Evolutionary conservation across 1,140 invertebrate genomes (phyloP).

Genomic region (Drosophila pachea): DNA sequence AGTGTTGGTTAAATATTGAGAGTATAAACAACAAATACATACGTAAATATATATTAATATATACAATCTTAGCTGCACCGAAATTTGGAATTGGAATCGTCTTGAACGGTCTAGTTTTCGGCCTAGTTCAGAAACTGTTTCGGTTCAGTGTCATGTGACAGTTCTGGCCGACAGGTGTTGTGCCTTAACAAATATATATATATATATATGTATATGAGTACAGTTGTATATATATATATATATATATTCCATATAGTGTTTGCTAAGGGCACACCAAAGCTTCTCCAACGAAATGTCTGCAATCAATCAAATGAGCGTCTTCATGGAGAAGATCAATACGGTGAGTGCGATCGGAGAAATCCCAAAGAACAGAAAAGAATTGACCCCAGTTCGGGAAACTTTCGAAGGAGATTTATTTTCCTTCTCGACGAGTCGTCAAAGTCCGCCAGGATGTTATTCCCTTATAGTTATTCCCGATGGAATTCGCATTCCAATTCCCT

Average conservation of each 20-base stretch:
- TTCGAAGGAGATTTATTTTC: too few species aligned
- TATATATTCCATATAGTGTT: slow-evolving; percentile 4
- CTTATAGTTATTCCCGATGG: too few species aligned
- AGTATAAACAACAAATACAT: not conserved
- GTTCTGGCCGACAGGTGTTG: slow-evolving; percentile 29
- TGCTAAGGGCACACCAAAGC: slow-evolving; percentile 3
- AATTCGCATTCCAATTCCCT: too few species aligned
- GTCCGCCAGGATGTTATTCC: too few species aligned
- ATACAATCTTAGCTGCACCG: not conserved
- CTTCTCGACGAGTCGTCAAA: too few species aligned
- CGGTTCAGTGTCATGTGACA: slow-evolving; percentile 33
- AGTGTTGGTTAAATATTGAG: not conserved
- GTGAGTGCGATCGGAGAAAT: slow-evolving; percentile 56
- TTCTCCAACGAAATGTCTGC: slow-evolving; percentile 55
- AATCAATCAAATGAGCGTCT: slow-evolving; percentile 78
- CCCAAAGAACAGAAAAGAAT: not conserved
- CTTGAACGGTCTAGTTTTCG: not conserved
- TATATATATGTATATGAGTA: slow-evolving; percentile 1
- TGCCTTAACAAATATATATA: slow-evolving; percentile 4
- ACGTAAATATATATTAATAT: not conserved
- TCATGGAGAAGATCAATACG: slow-evolving; percentile 79
- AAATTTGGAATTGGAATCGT: not conserved
- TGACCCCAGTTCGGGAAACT: not conserved
- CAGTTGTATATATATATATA: slow-evolving; percentile 1
- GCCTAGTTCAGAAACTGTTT: slow-evolving; percentile 11